Evolutionary conservation across 1,140 invertebrate species (phyloP), one percentile per base, ranked within the genome.

Genomic region (Rhyzopertha dominica): DNA sequence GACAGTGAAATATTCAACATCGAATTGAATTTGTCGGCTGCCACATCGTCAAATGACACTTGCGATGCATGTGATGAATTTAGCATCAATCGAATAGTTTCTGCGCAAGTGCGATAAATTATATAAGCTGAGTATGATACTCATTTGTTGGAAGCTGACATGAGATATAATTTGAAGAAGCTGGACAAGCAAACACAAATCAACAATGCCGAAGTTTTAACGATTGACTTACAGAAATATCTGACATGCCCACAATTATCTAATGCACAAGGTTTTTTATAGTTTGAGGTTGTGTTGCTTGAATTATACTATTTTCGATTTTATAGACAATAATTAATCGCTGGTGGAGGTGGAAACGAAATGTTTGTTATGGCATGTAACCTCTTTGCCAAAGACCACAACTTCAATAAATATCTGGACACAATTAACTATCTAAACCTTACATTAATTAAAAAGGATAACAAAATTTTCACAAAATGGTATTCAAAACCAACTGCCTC

Each of bases 251-350:
- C 43, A 20, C 3, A 10, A 28, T 19, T 44, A 17, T 36, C 18
- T 2, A 44, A 44, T 37, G 43, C 43, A n/a, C 31, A 36, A 37
- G 37, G 43, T n/a, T 19, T 44, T 37, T 20, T 44, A 37, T 28
- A 22, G 12, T 37, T 37, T 44, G 18, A 44, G 37, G 20, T 23
- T 43, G 3, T 34, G 41, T 28, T 24, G 17, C 3, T 43, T 29
- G 22, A 43, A 43, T 19, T 44, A 44, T 37, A 37, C 43, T 5
- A 37, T 38, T 20, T 31, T 28, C 22, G 43, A 44, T 28, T 30
- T 34, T 5, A 19, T 20, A 26, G 32, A 25, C 19, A 44, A 44
- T 31, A 37, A 17, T 44, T 16, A 14, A n/a, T 35, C 8, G 12
- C 42, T 5, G 31, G 22, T 10, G 4, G 42, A 3, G 30, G 30